Evolutionary conservation across 2,113 vertebrate genomes (phyloP).

Genomic region (Myotis davidii): DNA sequence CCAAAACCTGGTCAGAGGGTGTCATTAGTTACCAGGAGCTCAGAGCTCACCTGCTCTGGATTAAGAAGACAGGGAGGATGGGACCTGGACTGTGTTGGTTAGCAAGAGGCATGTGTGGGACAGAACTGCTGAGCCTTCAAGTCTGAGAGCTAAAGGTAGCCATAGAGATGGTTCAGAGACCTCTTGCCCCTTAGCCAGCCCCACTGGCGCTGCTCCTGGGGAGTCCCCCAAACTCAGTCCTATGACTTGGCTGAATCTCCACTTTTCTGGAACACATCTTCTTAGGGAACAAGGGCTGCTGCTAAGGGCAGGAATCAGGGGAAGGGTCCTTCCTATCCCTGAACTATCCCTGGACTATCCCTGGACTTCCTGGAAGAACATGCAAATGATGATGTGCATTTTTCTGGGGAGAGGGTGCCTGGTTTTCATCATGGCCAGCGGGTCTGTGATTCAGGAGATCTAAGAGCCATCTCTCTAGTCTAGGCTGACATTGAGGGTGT

Average conservation of each 20-base stretch:
- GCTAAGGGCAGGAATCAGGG: background rate
- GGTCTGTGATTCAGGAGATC: conserved; percentile 19
- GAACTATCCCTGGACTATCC: background rate
- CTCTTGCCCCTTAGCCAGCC: background rate
- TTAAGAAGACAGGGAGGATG: background rate
- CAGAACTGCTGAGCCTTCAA: background rate
- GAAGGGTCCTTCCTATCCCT: background rate
- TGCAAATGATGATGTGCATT: background rate
- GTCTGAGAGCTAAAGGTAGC: background rate
- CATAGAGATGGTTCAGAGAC: background rate
- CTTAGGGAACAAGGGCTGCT: background rate
- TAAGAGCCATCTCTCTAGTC: conserved; percentile 15
- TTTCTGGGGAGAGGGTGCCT: background rate
- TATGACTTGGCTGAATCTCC: background rate
- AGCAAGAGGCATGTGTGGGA: background rate
- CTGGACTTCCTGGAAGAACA: background rate
- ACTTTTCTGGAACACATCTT: background rate
- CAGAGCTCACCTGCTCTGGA: background rate
- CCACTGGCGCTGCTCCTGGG: background rate
- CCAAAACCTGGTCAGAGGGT: conserved; percentile 8
- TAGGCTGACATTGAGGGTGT: conserved; percentile 67
- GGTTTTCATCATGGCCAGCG: background rate
- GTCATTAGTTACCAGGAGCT: background rate
- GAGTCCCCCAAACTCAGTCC: background rate
- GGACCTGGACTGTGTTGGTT: background rate